These are phyloP conservation scores for Catamblyrhynchus diadema DNA, from an alignment of 2,797 vertebrate genomes.

Conservation along the genomic window DNA sequence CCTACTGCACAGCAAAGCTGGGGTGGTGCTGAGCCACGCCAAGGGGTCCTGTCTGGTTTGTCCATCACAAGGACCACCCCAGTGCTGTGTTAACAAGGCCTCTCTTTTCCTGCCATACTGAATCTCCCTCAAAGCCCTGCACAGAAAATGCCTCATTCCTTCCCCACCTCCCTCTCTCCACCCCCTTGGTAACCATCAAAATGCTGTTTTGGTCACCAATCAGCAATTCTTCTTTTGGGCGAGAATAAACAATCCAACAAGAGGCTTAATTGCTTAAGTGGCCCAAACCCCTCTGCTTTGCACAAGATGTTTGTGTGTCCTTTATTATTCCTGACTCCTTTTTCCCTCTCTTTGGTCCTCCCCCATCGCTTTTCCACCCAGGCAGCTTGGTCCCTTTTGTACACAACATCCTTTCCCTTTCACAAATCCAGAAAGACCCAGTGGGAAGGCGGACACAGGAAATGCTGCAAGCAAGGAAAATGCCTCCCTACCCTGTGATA, in stretches of 20 bases:
- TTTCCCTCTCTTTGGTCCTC: background rate
- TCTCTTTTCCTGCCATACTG: background rate
- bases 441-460: conserved; percentile 15
- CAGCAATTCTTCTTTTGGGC: background rate
- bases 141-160: background rate
- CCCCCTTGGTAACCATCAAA: conserved; percentile 3
- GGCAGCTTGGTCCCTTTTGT: background rate
- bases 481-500: background rate
- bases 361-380: background rate
- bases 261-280: background rate
- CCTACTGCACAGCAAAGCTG: background rate
- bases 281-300: background rate
- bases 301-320: background rate
- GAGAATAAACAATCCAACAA: background rate
- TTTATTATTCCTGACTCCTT: background rate
- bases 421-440: conserved; percentile 9
- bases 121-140: background rate
- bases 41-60: background rate
- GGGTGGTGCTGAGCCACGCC: background rate
- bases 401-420: conserved; percentile 40
- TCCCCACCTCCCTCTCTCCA: background rate
- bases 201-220: background rate
- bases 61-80: background rate
- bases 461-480: background rate
- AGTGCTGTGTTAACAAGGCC: background rate